Percentiles rank a stretch among this genome's conserved stretches.
Evolutionary conservation across 2,888 invertebrate genomes (phyloP).

Genomic region (Phengaris arion): DNA sequence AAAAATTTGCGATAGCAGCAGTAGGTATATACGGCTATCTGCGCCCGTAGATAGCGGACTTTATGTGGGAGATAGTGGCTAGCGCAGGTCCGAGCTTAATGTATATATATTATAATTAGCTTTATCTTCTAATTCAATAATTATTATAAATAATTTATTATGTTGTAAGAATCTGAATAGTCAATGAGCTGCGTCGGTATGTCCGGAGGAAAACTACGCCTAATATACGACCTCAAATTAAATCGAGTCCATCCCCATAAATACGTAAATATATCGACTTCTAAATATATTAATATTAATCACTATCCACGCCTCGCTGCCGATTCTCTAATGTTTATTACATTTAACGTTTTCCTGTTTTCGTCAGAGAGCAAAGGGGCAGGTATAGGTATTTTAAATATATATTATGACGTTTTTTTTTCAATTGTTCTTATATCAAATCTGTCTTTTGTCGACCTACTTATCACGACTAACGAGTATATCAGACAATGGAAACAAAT

Average conservation of each 20-base stretch:
- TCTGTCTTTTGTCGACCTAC: not conserved
- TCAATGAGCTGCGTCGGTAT: not conserved
- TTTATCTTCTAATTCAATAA: slow-evolving; percentile 6
- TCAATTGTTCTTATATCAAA: not conserved
- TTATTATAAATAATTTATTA: slow-evolving; percentile 8
- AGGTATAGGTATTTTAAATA: not conserved
- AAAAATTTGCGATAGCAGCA: slow-evolving; percentile 15
- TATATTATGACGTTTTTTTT: not conserved
- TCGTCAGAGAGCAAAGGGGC: not conserved
- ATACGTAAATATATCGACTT: not conserved
- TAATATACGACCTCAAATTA: not conserved
- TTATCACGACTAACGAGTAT: not conserved
- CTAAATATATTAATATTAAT: not conserved
- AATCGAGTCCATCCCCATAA: not conserved
- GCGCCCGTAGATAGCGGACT: not conserved
- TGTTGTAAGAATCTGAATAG: not conserved
- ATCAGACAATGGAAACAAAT: slow-evolving; percentile 6
- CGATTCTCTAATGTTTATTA: not conserved
- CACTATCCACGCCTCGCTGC: not conserved
- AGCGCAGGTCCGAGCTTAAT: not conserved
- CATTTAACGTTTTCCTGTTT: not conserved
- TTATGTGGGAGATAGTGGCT: not conserved
- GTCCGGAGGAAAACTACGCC: not conserved
- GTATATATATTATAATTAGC: slow-evolving; percentile 8
- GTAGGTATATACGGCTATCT: not conserved